Evolutionary conservation across 1,140 invertebrate species (phyloP), one percentile per base, ranked within the genome.

Genomic region (Bursaphelenchus mucronatus): DNA sequence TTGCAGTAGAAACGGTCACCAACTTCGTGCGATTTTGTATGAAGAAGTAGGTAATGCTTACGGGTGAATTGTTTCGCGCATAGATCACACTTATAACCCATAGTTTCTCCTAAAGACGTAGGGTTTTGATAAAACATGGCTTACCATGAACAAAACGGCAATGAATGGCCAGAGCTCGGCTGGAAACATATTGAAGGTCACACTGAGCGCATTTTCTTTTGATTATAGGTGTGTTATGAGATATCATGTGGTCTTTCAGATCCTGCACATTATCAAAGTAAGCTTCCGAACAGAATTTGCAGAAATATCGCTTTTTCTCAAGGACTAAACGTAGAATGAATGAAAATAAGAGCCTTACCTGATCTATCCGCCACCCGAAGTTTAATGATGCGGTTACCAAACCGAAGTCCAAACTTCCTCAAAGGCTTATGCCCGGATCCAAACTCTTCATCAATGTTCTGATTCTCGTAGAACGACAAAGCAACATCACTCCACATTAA

Each of bases 331-430:
- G 13, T 4, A 3, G 47, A n/a, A n/a, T 6, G 13, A 15, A 50
- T 17, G 49, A 15, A 50, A 19, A 19, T 17, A 5, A 19, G 49
- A 5, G 15, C 15, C 54, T 44, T 39, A 55, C 54, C 6, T 55
- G 13, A 15, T 44, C 54, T n/a, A 21, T 39, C 19, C 19, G 19
- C 54, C 13, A 55, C 39, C 54, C 54, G 54, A 55, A 55, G n/a
- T 44, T 55, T 55, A 5, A 55, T n/a, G 5, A 55, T n/a, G n/a
- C 54, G 54, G 39, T 55, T 44, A 39, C 54, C 54, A 39, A 55
- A 55, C 1, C 54, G 54, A 44, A 55, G n/a, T 39, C 54, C 54
- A 21, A 55, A 44, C 30, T 39, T 39, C 19, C 6, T n/a, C 19
- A 55, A 44, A n/a, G 54, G 54, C n/a, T 15, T 15, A 2, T 21